Evolutionary conservation across 2,113 vertebrate species (phyloP).

Genomic region (Mesitornis unicolor): DNA sequence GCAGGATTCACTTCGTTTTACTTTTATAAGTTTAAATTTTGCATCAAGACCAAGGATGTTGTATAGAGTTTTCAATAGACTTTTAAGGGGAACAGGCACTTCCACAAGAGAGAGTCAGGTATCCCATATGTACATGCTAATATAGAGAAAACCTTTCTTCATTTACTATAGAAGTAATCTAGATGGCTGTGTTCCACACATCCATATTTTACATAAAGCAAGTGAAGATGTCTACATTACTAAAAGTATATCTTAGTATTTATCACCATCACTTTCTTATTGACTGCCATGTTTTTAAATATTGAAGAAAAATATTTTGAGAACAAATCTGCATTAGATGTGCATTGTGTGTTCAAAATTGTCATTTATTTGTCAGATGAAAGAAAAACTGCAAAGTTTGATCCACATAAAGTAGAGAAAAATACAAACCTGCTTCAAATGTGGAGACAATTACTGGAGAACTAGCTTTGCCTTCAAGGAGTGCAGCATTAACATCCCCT

Average conservation of each 20-base stretch:
- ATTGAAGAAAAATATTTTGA: not conserved
- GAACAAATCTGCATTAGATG: not conserved
- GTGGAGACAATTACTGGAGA: constrained; percentile 79
- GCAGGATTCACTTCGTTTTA: not conserved
- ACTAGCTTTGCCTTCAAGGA: constrained; percentile 80
- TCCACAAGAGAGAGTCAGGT: not conserved
- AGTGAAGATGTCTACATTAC: not conserved
- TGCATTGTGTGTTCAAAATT: not conserved
- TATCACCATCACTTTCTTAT: not conserved
- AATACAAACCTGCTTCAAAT: constrained; percentile 85
- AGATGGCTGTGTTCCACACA: not conserved
- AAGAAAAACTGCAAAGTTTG: not conserved
- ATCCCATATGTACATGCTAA: not conserved
- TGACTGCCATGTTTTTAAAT: not conserved
- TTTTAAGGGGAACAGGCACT: not conserved
- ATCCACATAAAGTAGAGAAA: not conserved
- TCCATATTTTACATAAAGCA: not conserved
- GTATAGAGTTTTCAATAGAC: not conserved
- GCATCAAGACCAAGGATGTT: not conserved
- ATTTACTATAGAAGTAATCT: not conserved
- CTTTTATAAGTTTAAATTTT: not conserved
- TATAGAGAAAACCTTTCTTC: not conserved
- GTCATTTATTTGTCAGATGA: not conserved
- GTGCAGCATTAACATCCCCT: constrained; percentile 74
- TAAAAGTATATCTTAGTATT: not conserved